Conservation (phyloP, 2,888 invertebrate species). For the Lasioglossum lativentre region DNA sequence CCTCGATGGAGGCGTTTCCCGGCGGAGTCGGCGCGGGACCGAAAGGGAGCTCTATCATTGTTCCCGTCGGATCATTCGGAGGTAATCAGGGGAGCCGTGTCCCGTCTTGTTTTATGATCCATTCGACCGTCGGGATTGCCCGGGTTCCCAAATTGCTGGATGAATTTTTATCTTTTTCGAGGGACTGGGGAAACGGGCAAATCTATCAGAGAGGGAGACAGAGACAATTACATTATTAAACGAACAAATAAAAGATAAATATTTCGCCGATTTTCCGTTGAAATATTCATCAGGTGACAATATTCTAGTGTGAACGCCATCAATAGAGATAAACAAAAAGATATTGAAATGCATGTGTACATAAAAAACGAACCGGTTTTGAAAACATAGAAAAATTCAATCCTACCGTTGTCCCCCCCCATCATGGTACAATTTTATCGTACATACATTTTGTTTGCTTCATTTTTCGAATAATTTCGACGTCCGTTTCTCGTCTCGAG, state of each 20-base stretch:
- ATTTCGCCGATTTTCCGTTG: no score
- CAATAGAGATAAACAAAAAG: no score
- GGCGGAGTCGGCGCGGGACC: background rate
- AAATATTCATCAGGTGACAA: no score
- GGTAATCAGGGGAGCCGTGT: slow-evolving; percentile 49
- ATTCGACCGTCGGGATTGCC: slow-evolving; percentile 46
- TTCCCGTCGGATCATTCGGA: slow-evolving; percentile 24
- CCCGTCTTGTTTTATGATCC: slow-evolving; percentile 56
- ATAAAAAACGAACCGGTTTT: no score
- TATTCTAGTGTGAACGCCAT: no score
- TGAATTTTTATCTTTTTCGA: slow-evolving; percentile 41
- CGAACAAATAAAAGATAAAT: no score
- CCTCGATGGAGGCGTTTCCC: slow-evolving; percentile 20
- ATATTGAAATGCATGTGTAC: no score
- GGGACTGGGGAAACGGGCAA: background rate
- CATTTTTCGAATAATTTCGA: background rate
- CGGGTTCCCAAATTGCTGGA: slow-evolving; percentile 45
- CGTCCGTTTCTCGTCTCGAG: background rate
- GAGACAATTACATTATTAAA: background rate
- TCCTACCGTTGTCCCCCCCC: background rate
- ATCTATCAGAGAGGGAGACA: background rate
- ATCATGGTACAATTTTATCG: background rate
- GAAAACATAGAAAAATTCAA: background rate
- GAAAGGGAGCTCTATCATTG: slow-evolving; percentile 33
- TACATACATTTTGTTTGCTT: background rate